Percentiles rank a stretch among this genome's conserved stretches.
These are phyloP conservation scores for Listronotus oregonensis DNA, from an alignment of 1,140 invertebrate species.

Conservation along the genomic window DNA sequence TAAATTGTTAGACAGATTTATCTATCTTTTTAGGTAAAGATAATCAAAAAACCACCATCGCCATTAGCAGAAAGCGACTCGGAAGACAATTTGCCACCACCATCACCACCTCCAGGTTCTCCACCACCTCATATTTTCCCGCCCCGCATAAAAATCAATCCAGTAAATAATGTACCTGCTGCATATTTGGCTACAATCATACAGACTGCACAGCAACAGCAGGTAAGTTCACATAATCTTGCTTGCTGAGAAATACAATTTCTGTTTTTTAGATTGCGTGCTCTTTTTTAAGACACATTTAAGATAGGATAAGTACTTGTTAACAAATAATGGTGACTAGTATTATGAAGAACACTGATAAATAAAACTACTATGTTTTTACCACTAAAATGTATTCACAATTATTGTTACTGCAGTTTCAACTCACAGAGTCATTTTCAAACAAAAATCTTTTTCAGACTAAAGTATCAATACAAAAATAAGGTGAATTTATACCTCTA, in stretches of 20 bases:
- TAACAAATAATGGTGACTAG: too few relatives aligned
- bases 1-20: neutral
- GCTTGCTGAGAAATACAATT: too few relatives aligned
- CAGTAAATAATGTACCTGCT: constrained; percentile 47
- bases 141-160: constrained; percentile 47
- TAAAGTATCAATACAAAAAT: too few relatives aligned
- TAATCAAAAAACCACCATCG: constrained; percentile 37
- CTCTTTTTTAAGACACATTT: neutral
- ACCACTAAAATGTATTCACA: too few relatives aligned
- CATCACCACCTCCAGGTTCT: constrained; percentile 63
- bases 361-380: too few relatives aligned
- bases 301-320: constrained; percentile 1
- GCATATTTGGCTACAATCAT: constrained; percentile 29
- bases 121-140: constrained; percentile 64
- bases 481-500: too few relatives aligned
- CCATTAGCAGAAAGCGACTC: constrained; percentile 53
- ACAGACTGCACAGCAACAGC: constrained; percentile 20
- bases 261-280: neutral
- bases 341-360: too few relatives aligned
- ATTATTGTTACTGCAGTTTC: too few relatives aligned
- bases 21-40: constrained; percentile 37
- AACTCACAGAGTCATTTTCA: too few relatives aligned
- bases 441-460: too few relatives aligned
- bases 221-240: neutral
- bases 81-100: constrained; percentile 62